Base-by-base conservation (phyloP, 2,113 vertebrate genomes). In the Leucoraja erinaceus region DNA sequence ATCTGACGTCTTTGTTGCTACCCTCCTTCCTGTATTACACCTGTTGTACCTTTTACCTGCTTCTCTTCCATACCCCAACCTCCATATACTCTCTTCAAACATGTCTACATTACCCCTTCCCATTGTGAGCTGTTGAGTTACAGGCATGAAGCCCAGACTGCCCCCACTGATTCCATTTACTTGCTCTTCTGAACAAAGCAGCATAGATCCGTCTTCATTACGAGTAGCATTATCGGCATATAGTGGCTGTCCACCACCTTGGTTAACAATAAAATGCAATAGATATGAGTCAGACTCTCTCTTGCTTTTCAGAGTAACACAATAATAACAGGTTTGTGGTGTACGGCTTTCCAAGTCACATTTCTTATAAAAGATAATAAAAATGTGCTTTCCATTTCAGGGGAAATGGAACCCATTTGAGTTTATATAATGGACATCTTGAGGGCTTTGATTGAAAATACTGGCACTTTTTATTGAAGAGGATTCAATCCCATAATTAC, bases 311-410 rank as follows among this genome's bases (percentile, higher is more conserved):
- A 70, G 33, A 72, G 25, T 56, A 91, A 91, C 18, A 72, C 90
- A 54, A 72, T 91, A 91, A 91, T 91, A 91, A 72, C 90, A 91
- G 33, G 25, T 54, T 91, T 72, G 33, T 63, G 68, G 90, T 33
- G 20, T 91, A 47, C 31, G 54, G 90, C 68, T 91, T 91, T 91
- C 66, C 38, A 72, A 72, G 90, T 91, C 66, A 91, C 90, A 91
- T 72, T 91, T 91, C 90, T 91, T 74, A 47, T 74, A 91, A 91
- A 91, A 91, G 66, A 91, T 91, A 91, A 91, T 91, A 91, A 91
- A 72, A 91, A 47, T 74, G 66, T 54, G 20, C 68, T 91, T 91
- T 91, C 66, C 68, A 91, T 91, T 91, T 91, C 90, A 72, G 61
- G 88, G 90, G 63, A 91, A 47, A 91, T 72, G 33, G 68, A 91